Percentiles rank a stretch among this genome's conserved stretches.
These are phyloP conservation scores for Brachirus orientalis DNA, from an alignment of 2,113 vertebrate genomes.

Conservation along the genomic window DNA sequence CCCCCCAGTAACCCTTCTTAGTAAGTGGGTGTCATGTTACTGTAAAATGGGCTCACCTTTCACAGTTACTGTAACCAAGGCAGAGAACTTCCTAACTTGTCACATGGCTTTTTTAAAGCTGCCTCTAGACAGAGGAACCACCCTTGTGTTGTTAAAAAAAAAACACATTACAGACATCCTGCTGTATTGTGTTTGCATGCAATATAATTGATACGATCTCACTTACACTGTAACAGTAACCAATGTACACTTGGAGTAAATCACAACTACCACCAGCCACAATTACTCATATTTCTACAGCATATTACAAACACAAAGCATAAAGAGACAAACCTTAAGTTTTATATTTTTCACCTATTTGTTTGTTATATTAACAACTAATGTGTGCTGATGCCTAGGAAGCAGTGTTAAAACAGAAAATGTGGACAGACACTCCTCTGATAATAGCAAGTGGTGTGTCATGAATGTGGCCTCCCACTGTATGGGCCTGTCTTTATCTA, in stretches of 20 bases:
- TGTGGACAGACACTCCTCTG: not conserved
- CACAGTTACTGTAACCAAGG: conserved; percentile 73
- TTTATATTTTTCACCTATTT: no score
- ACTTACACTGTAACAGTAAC: not conserved
- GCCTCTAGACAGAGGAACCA: conserved; percentile 20
- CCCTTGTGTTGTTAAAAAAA: conserved; percentile 1
- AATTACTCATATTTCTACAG: not conserved
- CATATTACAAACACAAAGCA: not conserved
- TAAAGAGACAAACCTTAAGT: not conserved
- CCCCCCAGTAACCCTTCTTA: conserved; percentile 47
- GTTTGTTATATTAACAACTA: not conserved
- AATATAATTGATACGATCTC: not conserved
- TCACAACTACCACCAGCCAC: not conserved
- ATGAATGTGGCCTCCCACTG: not conserved
- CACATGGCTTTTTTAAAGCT: conserved; percentile 13
- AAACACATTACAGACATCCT: no score
- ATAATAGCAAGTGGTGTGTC: not conserved
- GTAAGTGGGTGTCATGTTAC: conserved; percentile 54
- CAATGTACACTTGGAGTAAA: not conserved
- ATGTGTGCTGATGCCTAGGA: not conserved
- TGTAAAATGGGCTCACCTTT: conserved; percentile 62
- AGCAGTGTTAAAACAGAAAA: not conserved
- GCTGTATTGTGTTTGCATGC: not conserved
- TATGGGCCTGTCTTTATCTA: conserved; percentile 2
- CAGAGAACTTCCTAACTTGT: conserved; percentile 66